A percentile compares a stretch with the other conserved stretches of the same genome.
Evolutionary conservation across 2,888 invertebrate species (phyloP).

Genomic region (Lasiommata megera): DNA sequence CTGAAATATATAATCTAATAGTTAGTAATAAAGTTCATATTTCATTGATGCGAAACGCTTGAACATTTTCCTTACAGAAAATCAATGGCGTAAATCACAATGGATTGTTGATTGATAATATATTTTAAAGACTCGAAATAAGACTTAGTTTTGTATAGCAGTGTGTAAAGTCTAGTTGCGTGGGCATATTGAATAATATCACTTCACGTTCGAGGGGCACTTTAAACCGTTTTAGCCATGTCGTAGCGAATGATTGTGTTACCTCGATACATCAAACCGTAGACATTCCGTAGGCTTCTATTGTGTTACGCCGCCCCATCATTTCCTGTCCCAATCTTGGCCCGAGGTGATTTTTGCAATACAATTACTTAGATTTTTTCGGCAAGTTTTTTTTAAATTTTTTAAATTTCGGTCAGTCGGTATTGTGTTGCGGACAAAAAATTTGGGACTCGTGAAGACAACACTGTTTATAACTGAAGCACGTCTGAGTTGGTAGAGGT

Average conservation of each 20-base stretch:
- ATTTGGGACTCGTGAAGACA: slow-evolving; percentile 42
- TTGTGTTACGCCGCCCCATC: slow-evolving; percentile 65
- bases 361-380: slow-evolving; percentile 72
- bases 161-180: slow-evolving; percentile 22
- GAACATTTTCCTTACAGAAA: slow-evolving; percentile 1
- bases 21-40: not conserved
- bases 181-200: slow-evolving; percentile 64
- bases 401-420: slow-evolving; percentile 65
- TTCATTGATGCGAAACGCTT: not conserved
- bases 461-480: slow-evolving; percentile 49
- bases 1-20: not conserved
- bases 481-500: slow-evolving; percentile 26
- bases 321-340: slow-evolving; percentile 64
- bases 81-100: slow-evolving; percentile 1
- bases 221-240: slow-evolving; percentile 62
- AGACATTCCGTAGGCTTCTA: slow-evolving; percentile 69
- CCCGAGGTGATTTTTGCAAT: slow-evolving; percentile 64
- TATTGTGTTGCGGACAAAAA: slow-evolving; percentile 62
- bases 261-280: slow-evolving; percentile 74
- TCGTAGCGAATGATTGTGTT: slow-evolving; percentile 74
- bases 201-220: slow-evolving; percentile 77
- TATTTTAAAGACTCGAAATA: slow-evolving; percentile 34
- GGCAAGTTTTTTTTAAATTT: slow-evolving; percentile 46
- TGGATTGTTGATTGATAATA: not conserved
- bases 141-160: slow-evolving; percentile 17